Percentiles rank a stretch among this genome's conserved stretches.
phyloP scores from a whole-genome alignment of 2,797 vertebrate species.

The Sphenodon punctatus region DNA sequence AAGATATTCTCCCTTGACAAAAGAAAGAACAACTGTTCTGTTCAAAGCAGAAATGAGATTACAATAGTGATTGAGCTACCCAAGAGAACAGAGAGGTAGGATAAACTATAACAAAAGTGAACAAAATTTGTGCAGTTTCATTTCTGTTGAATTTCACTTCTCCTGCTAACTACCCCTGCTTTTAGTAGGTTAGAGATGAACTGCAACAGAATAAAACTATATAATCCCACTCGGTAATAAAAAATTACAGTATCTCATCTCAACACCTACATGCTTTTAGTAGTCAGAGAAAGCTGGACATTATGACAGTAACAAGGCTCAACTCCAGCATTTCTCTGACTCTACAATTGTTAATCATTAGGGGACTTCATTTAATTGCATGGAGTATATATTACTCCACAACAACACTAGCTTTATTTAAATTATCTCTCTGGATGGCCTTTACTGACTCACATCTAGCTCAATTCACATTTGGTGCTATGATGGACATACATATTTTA shows the following conservation, averaged over 20 bases:
- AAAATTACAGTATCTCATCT: background rate
- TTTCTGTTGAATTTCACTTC: slow-evolving; percentile 36
- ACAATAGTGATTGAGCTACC: slow-evolving; percentile 15
- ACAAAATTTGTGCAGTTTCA: background rate
- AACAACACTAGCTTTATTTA: background rate
- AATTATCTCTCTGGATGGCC: background rate
- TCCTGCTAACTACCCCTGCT: background rate
- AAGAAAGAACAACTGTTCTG: slow-evolving; percentile 24
- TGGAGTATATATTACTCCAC: background rate
- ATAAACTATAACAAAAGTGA: slow-evolving; percentile 24
- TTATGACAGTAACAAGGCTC: background rate
- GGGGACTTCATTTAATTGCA: background rate
- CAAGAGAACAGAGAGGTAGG: slow-evolving; percentile 9
- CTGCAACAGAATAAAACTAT: slow-evolving; percentile 2
- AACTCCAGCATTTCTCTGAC: background rate
- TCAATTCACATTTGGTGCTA: too few species aligned
- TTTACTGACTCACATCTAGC: background rate
- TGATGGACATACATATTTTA: background rate
- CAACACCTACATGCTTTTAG: background rate
- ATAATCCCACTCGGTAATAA: slow-evolving; percentile 2
- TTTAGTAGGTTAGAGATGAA: slow-evolving; percentile 33
- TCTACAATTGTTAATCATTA: background rate
- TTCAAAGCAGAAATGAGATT: slow-evolving; percentile 12
- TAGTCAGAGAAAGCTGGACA: background rate
- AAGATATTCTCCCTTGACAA: background rate